Percentiles rank a stretch among this genome's conserved stretches.
phyloP scores from a whole-genome alignment of 2,797 vertebrate genomes.

The Mormyrops boulengeri region DNA sequence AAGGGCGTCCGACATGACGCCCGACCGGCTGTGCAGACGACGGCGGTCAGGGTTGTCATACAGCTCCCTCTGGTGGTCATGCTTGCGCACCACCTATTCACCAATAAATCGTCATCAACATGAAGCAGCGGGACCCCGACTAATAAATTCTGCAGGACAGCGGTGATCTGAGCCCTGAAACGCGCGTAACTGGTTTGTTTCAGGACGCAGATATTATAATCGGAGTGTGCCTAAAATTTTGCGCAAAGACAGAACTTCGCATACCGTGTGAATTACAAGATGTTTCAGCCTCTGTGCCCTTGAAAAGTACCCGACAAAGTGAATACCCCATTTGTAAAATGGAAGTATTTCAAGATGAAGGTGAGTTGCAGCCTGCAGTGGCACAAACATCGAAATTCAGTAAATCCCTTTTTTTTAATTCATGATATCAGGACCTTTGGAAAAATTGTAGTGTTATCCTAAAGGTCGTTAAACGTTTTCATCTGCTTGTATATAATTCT shows the following conservation, averaged over 20 bases:
- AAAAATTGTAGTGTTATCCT: not conserved
- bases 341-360: not conserved
- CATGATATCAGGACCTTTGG: not conserved
- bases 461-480: not conserved
- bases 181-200: not conserved
- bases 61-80: slow-evolving; percentile 7
- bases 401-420: not conserved
- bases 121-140: not conserved
- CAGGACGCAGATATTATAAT: not conserved
- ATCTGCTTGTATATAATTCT: not conserved
- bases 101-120: not conserved
- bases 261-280: not conserved
- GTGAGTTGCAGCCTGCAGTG: not conserved
- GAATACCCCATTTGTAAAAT: not conserved
- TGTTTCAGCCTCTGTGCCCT: not conserved
- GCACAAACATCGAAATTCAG: not conserved
- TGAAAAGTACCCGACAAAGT: not conserved
- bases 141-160: not conserved
- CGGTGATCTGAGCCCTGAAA: not conserved
- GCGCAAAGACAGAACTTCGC: not conserved
- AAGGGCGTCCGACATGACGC: not conserved
- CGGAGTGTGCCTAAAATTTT: not conserved
- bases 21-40: not conserved
- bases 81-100: not conserved
- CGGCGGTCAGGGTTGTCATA: not conserved